These are phyloP conservation scores for Rhaphigaster nebulosa DNA, from an alignment of 2,888 invertebrate species.

Conservation along the genomic window DNA sequence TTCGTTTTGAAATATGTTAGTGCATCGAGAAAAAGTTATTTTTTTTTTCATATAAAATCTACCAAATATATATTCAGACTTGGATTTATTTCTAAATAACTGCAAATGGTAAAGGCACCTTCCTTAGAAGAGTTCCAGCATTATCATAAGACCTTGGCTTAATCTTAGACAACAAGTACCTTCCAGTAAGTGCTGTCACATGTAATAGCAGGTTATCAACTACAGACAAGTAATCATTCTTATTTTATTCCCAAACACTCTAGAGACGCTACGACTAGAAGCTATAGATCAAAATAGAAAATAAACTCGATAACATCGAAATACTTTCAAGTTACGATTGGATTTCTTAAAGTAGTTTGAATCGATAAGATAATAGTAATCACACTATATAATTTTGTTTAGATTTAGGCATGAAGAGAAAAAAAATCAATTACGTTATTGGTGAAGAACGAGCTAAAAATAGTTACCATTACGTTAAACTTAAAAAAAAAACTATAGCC, in stretches of 20 bases:
- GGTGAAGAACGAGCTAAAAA: too few species aligned
- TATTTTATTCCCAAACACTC: neutral
- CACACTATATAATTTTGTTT: neutral
- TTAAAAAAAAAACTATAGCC: too few species aligned
- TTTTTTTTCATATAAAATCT: neutral
- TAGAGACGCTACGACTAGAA: neutral
- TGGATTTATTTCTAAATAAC: neutral
- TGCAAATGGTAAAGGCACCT: neutral
- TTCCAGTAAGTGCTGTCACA: neutral
- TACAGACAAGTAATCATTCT: neutral
- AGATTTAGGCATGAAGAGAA: too few species aligned
- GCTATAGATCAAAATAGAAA: neutral
- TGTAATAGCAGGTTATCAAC: neutral
- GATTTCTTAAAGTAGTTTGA: neutral
- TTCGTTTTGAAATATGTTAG: neutral
- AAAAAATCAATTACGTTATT: too few species aligned
- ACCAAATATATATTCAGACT: neutral
- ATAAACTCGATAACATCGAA: neutral
- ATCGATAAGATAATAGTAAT: neutral
- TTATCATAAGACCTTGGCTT: neutral
- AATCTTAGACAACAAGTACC: constrained; percentile 2
- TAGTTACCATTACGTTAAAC: too few species aligned
- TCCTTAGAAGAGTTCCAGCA: neutral
- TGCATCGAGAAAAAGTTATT: neutral
- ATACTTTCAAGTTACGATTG: neutral